Evolutionary conservation across 2,797 vertebrate species (phyloP).

Genomic region (Platalea minor): DNA sequence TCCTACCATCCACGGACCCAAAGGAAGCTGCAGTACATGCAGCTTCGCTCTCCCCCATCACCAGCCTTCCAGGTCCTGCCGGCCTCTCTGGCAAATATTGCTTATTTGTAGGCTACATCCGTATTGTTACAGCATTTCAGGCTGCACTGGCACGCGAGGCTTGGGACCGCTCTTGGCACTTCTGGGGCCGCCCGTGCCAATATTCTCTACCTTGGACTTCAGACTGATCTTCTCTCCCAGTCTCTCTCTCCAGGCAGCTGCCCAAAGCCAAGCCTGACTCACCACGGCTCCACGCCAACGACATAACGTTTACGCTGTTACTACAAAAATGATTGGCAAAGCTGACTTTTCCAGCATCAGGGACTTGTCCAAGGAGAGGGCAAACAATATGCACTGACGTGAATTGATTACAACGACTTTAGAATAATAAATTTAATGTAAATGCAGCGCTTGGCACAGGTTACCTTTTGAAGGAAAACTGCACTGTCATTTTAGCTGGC

Average conservation of each 20-base stretch:
- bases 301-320: neutral
- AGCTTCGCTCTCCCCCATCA: neutral
- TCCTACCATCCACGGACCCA: neutral
- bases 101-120: neutral
- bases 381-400: neutral
- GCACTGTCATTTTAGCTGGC: constrained; percentile 24
- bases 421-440: neutral
- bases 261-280: constrained; percentile 36
- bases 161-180: neutral
- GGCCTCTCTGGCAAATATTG: neutral
- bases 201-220: neutral
- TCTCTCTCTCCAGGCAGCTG: neutral
- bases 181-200: neutral
- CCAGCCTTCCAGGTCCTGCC: neutral
- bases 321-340: neutral
- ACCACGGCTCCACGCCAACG: neutral
- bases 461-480: neutral
- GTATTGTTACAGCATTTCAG: neutral
- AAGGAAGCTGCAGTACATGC: accelerated
- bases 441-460: neutral
- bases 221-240: neutral
- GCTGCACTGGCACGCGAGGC: accelerated
- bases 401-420: neutral
- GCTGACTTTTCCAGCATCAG: neutral
- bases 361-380: neutral